Conservation (phyloP, 2,888 invertebrate species). For the Conops quadrifasciatus region DNA sequence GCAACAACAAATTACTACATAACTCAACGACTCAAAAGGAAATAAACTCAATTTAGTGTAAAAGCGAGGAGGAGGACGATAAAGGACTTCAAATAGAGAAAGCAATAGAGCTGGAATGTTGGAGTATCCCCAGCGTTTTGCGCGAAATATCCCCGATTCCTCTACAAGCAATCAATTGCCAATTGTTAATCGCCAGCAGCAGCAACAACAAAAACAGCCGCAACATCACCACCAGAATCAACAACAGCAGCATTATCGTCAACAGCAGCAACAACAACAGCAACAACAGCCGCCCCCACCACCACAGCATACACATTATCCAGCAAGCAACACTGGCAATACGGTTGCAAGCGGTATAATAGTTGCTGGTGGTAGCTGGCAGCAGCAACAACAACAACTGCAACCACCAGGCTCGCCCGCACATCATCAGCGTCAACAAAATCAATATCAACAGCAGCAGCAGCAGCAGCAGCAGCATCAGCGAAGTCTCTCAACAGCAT, state of each 20-base stretch:
- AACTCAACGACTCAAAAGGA: not conserved
- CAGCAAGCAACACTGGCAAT: constrained; percentile 32
- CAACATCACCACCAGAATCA: constrained; percentile 56
- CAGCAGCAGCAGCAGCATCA: constrained; percentile 59
- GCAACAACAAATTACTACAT: constrained; percentile 21
- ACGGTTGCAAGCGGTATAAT: constrained; percentile 43
- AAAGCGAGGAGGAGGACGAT: not conserved
- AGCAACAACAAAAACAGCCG: constrained; percentile 45
- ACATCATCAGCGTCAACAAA: constrained; percentile 56
- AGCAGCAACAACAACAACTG: constrained; percentile 43
- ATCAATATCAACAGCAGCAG: constrained; percentile 39
- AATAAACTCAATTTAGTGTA: constrained; percentile 8
- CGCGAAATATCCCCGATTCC: constrained; percentile 75
- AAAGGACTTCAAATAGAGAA: not conserved
- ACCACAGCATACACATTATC: constrained; percentile 36
- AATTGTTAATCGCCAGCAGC: constrained; percentile 41
- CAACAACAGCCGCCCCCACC: constrained; percentile 52
- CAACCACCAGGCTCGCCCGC: constrained; percentile 57
- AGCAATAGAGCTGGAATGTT: constrained; percentile 62
- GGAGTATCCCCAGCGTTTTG: constrained; percentile 71
- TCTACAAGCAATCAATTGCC: constrained; percentile 52
- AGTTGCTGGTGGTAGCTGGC: constrained; percentile 31
- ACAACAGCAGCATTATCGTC: constrained; percentile 67
- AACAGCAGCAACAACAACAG: constrained; percentile 68
- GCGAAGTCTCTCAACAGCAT: constrained; percentile 64